Percentiles rank a stretch among this genome's conserved stretches.
Evolutionary conservation across 2,888 invertebrate genomes (phyloP).

Genomic region (Elmis aenea): DNA sequence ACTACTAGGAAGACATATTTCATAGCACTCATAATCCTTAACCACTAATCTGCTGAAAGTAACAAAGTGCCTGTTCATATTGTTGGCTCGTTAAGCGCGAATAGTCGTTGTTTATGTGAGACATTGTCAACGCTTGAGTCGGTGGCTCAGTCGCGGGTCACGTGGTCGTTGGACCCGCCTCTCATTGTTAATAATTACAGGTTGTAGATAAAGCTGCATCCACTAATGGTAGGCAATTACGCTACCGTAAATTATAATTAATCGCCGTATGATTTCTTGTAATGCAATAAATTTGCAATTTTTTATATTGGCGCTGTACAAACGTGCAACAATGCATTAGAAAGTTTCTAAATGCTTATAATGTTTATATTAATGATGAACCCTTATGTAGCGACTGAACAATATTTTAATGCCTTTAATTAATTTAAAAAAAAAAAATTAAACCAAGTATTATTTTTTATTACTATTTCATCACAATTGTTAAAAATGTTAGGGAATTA

Average conservation of each 20-base stretch:
- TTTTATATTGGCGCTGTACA: slow-evolving; percentile 5
- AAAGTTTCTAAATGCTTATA: not conserved
- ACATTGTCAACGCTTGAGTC: slow-evolving; percentile 30
- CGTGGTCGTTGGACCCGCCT: slow-evolving; percentile 36
- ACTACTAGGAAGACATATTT: too few relatives aligned
- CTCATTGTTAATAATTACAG: slow-evolving; percentile 45
- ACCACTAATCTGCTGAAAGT: slow-evolving; percentile 18
- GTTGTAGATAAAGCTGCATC: slow-evolving; percentile 33
- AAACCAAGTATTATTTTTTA: too few relatives aligned
- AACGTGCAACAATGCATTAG: not conserved
- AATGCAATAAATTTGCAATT: slow-evolving; percentile 9
- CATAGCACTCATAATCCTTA: slow-evolving; percentile 17
- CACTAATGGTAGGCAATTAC: slow-evolving; percentile 42
- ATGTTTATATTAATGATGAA: too few relatives aligned
- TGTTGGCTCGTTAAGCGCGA: slow-evolving; percentile 28
- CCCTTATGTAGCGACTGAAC: too few relatives aligned
- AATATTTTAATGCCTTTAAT: too few relatives aligned
- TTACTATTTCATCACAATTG: too few relatives aligned
- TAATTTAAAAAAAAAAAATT: too few relatives aligned
- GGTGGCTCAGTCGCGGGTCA: slow-evolving; percentile 27
- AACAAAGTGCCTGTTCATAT: slow-evolving; percentile 28
- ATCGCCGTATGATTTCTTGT: slow-evolving; percentile 22
- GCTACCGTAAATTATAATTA: slow-evolving; percentile 43
- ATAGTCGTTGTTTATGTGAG: slow-evolving; percentile 27
- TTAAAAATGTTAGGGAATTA: too few relatives aligned